Percentiles rank a stretch among this genome's conserved stretches.
phyloP scores from a whole-genome alignment of 1,140 invertebrate species.

The Uloborus diversus region DNA sequence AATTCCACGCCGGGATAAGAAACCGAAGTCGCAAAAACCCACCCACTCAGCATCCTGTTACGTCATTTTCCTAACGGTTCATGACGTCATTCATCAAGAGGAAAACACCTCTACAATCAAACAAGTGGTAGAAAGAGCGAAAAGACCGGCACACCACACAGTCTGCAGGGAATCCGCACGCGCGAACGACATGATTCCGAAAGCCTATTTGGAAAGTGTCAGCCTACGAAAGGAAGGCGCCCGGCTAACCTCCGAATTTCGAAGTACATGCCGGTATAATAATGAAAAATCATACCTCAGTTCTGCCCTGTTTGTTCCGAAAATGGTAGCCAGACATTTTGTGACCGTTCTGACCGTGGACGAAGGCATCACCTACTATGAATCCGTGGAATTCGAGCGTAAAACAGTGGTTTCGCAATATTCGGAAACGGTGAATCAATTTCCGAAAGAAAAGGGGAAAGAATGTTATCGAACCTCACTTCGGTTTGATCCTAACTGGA shows the following conservation, averaged over 20 bases:
- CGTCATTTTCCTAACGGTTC: no score
- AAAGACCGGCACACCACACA: no score
- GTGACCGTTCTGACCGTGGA: not conserved
- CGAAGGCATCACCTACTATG: not conserved
- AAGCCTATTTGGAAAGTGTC: slow-evolving; percentile 5
- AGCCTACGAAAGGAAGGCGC: slow-evolving; percentile 7
- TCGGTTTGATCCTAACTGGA: slow-evolving; percentile 7
- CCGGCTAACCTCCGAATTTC: not conserved
- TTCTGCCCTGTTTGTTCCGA: slow-evolving; percentile 3
- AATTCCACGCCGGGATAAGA: no score
- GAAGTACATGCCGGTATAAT: slow-evolving; percentile 14
- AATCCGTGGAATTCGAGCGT: slow-evolving; percentile 13
- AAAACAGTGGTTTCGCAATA: slow-evolving; percentile 1
- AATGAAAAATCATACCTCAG: slow-evolving; percentile 18
- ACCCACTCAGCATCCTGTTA: no score
- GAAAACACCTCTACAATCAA: no score
- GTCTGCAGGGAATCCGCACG: no score
- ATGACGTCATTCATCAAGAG: no score
- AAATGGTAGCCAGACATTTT: slow-evolving; percentile 12
- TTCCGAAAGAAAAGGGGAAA: not conserved
- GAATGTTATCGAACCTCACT: not conserved
- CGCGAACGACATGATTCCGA: slow-evolving; percentile 32
- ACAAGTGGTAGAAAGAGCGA: no score
- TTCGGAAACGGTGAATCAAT: slow-evolving; percentile 17
- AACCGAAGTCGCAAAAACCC: no score